A percentile compares a stretch with the other conserved stretches of the same genome.
These are phyloP conservation scores for Eupristina koningsbergeri DNA, from an alignment of 1,140 invertebrate genomes.

Conservation along the genomic window DNA sequence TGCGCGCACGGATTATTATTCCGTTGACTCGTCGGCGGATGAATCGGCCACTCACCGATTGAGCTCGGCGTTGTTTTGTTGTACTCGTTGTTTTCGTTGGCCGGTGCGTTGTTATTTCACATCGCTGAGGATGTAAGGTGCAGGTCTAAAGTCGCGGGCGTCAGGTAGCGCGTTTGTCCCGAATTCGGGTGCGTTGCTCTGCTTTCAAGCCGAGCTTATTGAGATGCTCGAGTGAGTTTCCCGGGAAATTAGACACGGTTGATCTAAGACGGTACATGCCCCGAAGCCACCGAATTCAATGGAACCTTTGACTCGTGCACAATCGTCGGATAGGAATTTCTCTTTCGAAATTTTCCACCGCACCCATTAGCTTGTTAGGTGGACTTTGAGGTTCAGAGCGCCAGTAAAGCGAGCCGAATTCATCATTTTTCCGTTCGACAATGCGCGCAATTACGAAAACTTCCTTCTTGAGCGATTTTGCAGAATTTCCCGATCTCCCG, in stretches of 20 bases:
- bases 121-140: too few relatives aligned
- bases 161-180: too few relatives aligned
- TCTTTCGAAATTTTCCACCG: neutral
- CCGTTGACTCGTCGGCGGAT: too few relatives aligned
- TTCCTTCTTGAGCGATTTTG: slow-evolving; percentile 25
- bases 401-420: neutral
- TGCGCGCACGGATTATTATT: too few relatives aligned
- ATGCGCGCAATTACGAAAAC: slow-evolving; percentile 27
- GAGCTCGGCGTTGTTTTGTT: too few relatives aligned
- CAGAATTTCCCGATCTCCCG: slow-evolving; percentile 12
- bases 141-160: too few relatives aligned
- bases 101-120: too few relatives aligned
- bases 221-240: neutral
- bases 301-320: neutral
- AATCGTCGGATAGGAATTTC: slow-evolving; percentile 6
- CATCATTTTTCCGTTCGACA: neutral
- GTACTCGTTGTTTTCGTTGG: too few relatives aligned
- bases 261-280: too few relatives aligned
- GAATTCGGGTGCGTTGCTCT: too few relatives aligned
- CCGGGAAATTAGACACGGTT: too few relatives aligned
- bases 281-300: neutral
- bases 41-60: too few relatives aligned
- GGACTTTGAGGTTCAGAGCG: neutral
- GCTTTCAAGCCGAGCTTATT: neutral
- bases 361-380: neutral